phyloP scores from a whole-genome alignment of 30 jellyfish, hydroid and myxozoan species.

The Aurelia aurita region DNA sequence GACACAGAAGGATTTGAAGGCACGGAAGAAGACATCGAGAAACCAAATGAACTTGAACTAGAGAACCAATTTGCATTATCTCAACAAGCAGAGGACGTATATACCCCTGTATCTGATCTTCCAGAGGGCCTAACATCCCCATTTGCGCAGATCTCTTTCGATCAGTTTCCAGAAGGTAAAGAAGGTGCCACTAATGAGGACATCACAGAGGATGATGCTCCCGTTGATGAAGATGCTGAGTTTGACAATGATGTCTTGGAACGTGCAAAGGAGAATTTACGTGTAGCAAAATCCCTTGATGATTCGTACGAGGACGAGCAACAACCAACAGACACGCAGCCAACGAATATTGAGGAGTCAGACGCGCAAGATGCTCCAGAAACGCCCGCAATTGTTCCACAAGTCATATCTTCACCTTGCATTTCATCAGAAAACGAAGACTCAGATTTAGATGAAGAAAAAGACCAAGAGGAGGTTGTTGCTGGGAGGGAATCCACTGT shows the following conservation, averaged over 20 bases:
- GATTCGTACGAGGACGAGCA: conserved; percentile 45
- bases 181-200: not conserved
- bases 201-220: not conserved
- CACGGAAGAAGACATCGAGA: no score
- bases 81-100: conserved; percentile 14
- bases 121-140: conserved; percentile 65
- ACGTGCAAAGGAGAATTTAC: conserved; percentile 59
- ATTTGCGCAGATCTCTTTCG: conserved; percentile 11
- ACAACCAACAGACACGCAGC: not conserved
- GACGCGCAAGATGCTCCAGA: not conserved
- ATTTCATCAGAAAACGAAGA: conserved; percentile 40
- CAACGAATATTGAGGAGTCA: not conserved
- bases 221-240: conserved; percentile 14
- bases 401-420: conserved; percentile 56
- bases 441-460: conserved; percentile 25
- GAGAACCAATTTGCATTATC: no score
- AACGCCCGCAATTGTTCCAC: conserved; percentile 33
- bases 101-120: conserved; percentile 68
- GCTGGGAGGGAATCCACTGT: not conserved
- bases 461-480: not conserved
- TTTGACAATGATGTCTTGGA: conserved; percentile 30
- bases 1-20: no score
- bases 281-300: conserved; percentile 56
- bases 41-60: no score
- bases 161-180: conserved; percentile 9